These are phyloP conservation scores for Oreochromis grahami DNA, from an alignment of 2,797 vertebrate species.

Conservation along the genomic window DNA sequence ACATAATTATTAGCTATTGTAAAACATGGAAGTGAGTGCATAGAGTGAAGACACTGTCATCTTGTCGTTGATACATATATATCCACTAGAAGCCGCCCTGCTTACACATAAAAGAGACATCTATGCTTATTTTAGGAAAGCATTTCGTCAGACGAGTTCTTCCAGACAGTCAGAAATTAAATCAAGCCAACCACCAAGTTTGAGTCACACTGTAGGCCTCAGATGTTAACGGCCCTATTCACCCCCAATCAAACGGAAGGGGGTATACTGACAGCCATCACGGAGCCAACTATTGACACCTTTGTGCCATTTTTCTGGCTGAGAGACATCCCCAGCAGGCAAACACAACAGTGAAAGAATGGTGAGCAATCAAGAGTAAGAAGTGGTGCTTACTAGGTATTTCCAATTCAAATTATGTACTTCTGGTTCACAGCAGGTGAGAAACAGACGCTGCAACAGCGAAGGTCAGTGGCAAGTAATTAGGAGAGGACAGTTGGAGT, in stretches of 20 bases:
- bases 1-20: background rate
- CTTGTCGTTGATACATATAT: background rate
- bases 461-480: background rate
- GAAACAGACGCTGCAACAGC: background rate
- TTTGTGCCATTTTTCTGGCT: constrained; percentile 46
- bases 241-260: constrained; percentile 37
- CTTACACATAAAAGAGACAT: background rate
- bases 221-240: constrained; percentile 55
- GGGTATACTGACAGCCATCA: constrained; percentile 28
- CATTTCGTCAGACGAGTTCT: constrained; percentile 39
- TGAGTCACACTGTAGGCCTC: constrained; percentile 40
- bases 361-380: constrained; percentile 44
- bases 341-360: constrained; percentile 70
- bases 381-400: constrained; percentile 18
- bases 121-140: background rate
- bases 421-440: constrained; percentile 34
- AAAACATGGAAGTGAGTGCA: background rate
- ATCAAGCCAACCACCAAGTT: constrained; percentile 32
- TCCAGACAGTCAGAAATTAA: constrained; percentile 40
- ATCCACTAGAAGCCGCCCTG: background rate
- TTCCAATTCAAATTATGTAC: constrained; percentile 52
- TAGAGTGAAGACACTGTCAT: background rate
- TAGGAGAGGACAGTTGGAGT: constrained; percentile 3
- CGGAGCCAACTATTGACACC: constrained; percentile 63
- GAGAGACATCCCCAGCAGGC: constrained; percentile 54